Percentiles rank a stretch among this genome's conserved stretches.
These are phyloP conservation scores for Phorcus lineatus DNA, from an alignment of 2,888 invertebrate species.

Conservation along the genomic window DNA sequence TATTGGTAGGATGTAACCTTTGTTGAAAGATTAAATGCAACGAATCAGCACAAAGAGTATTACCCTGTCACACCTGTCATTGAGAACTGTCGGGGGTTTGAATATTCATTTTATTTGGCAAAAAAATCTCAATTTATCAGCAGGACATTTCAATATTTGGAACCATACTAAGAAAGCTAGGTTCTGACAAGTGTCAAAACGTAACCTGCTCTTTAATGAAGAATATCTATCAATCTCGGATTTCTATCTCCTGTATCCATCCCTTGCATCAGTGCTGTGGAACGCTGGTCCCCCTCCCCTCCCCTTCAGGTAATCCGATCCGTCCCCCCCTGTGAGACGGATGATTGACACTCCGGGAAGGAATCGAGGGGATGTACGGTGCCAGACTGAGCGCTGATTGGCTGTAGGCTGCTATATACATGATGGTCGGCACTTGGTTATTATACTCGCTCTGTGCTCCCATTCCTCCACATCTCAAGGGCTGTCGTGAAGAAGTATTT, in stretches of 20 bases:
- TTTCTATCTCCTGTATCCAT: background rate
- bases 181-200: slow-evolving; percentile 19
- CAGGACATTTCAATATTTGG: background rate
- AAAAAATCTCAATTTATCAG: background rate
- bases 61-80: too few species aligned
- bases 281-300: background rate
- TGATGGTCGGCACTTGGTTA: background rate
- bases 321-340: background rate
- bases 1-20: too few species aligned
- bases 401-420: slow-evolving; percentile 6
- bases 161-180: background rate
- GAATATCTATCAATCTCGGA: background rate
- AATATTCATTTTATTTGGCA: slow-evolving; percentile 9
- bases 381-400: slow-evolving; percentile 5
- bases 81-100: background rate
- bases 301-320: background rate
- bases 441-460: slow-evolving; percentile 1
- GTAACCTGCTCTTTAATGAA: slow-evolving; percentile 2
- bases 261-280: background rate
- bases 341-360: slow-evolving; percentile 11
- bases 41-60: too few species aligned
- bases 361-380: background rate
- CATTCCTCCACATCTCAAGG: slow-evolving; percentile 8
- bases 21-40: too few species aligned
- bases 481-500: background rate